Base-by-base conservation (phyloP, 2,888 invertebrate genomes). In the Cosmopolites sordidus region DNA sequence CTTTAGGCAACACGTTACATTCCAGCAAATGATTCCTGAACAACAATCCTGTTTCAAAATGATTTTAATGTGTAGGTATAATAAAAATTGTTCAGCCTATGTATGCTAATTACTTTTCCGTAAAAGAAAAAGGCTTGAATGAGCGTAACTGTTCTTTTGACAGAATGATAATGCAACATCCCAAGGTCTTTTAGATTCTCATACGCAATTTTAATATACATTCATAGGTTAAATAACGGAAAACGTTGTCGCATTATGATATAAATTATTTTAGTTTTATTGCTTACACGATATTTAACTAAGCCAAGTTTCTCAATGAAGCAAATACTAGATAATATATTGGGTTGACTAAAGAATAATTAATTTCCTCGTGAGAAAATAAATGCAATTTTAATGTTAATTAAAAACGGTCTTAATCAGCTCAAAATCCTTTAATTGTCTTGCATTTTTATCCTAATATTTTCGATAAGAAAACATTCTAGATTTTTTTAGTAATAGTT, bases 1-100 rank as follows among this genome's bases (percentile, higher is more conserved):
- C 54, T 54, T 37, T 16, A 46, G 54, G 54, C 54, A 29, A 42
- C 43, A 49, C 42, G 37, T 43, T 51, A 42, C 22, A 49, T 49
- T 49, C 48, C 38, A 17, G 43, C 48, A 38, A 49, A 49, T 49
- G 30, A 49, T 43, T 49, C 42, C 43, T 49, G 43, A 41, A 49
- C 22, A 43, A 43, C 22, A 8, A 22, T 22, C 42, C 48, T 49
- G n/a, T 29, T 48, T 16, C 41, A 40, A 48, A 48, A 48, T 30
- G 48, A 48, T 41, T 48, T 42, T 16, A 48, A 48, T 39, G 47
- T 46, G 46, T 46, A 46, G 39, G 46, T 38, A 46, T 22, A 39
- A 39, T 40, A 40, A 39, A 38, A 47, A 47, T 40, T 33, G 33
- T 12, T 12, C 12, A n/a, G 33, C 4, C 33, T 11, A 33, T 33